phyloP scores from a whole-genome alignment of 2,888 invertebrate species.

The Spilarctia lutea region DNA sequence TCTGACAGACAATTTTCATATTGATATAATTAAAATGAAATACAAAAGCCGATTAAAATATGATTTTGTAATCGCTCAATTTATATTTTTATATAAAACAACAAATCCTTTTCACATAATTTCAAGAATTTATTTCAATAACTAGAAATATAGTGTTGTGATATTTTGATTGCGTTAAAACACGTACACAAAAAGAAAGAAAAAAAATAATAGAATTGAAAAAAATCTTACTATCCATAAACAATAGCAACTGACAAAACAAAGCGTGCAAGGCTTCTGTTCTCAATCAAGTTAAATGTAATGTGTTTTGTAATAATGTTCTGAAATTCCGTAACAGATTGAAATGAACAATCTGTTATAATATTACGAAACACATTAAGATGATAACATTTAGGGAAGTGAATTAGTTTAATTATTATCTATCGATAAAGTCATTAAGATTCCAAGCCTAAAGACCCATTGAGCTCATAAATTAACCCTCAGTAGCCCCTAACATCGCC shows the following conservation, averaged over 20 bases:
- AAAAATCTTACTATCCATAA: not conserved
- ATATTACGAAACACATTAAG: not conserved
- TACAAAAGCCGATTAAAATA: too few relatives aligned
- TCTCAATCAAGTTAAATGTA: not conserved
- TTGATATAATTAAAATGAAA: too few relatives aligned
- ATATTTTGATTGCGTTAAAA: too few relatives aligned
- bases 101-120: too few relatives aligned
- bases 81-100: too few relatives aligned
- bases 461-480: slow-evolving; percentile 17
- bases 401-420: slow-evolving; percentile 6
- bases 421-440: slow-evolving; percentile 8
- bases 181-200: too few relatives aligned
- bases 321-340: not conserved
- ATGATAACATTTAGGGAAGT: not conserved
- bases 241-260: not conserved
- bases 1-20: too few relatives aligned
- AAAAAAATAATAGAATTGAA: too few relatives aligned
- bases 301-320: not conserved
- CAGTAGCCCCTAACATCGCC: slow-evolving; percentile 11
- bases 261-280: too few relatives aligned
- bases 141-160: too few relatives aligned
- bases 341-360: not conserved
- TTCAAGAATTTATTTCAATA: too few relatives aligned
- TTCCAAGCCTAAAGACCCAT: slow-evolving; percentile 1
- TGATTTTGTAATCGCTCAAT: too few relatives aligned